Conservation (phyloP, 2,888 invertebrate genomes). For the Machimus rusticus region DNA sequence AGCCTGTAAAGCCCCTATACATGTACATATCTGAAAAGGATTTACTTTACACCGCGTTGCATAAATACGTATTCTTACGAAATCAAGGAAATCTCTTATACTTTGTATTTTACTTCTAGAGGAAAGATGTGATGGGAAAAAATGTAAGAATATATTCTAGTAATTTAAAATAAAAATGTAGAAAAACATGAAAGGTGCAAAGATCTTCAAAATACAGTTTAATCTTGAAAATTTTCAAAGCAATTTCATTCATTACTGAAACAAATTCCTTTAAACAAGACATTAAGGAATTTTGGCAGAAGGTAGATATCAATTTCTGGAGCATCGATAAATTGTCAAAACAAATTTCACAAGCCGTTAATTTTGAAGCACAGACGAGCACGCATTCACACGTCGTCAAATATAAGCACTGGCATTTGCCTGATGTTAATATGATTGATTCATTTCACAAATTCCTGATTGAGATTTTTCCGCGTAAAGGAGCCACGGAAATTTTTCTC, state of each 20-base stretch:
- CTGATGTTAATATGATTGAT: constrained; percentile 30
- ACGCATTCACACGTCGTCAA: neutral
- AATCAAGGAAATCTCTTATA: neutral
- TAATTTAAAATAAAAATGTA: too few species aligned
- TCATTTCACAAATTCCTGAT: neutral
- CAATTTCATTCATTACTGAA: neutral
- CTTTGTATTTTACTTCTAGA: too few species aligned
- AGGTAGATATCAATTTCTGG: neutral
- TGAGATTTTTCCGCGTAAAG: neutral
- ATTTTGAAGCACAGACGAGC: neutral
- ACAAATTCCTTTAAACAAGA: neutral
- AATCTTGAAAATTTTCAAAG: neutral
- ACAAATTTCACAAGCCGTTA: neutral
- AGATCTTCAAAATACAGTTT: neutral
- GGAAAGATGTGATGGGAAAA: too few species aligned
- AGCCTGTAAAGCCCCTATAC: neutral
- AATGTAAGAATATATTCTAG: too few species aligned
- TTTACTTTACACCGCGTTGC: too few species aligned
- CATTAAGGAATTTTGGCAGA: neutral
- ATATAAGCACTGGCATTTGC: neutral
- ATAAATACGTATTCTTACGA: neutral
- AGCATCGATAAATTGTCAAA: neutral
- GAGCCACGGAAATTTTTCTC: neutral
- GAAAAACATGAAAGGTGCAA: too few species aligned
- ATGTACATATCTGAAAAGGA: too few species aligned